Evolutionary conservation across 2,797 vertebrate genomes (phyloP).

Genomic region (Anguilla marmorata): DNA sequence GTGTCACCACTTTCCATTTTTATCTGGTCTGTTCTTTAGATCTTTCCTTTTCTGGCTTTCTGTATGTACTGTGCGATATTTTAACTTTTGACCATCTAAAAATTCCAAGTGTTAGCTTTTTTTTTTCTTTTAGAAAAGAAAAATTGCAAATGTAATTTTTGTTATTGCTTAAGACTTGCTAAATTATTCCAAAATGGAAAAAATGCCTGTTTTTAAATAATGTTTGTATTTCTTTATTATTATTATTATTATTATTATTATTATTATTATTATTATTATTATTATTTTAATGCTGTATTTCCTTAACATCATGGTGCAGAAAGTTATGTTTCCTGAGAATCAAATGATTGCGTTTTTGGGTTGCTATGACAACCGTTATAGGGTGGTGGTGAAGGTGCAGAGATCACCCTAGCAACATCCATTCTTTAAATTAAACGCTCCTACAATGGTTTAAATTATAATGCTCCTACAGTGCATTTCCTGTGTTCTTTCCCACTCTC

Average conservation of each 20-base stretch:
- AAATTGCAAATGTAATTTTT: background rate
- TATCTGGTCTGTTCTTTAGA: background rate
- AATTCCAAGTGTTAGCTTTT: background rate
- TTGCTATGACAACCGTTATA: background rate
- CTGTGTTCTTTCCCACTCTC: background rate
- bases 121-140: background rate
- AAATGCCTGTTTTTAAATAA: background rate
- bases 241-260: too few species aligned
- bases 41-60: background rate
- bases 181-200: background rate
- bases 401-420: background rate
- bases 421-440: background rate
- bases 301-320: too few species aligned
- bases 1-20: background rate
- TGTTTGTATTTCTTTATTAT: background rate
- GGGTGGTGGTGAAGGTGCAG: background rate
- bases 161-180: background rate
- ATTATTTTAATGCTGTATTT: too few species aligned
- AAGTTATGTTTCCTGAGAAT: background rate
- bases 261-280: background rate
- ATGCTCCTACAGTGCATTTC: background rate
- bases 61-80: background rate
- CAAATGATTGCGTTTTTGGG: background rate
- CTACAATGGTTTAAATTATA: background rate
- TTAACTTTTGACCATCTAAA: background rate